Base-by-base conservation (phyloP, 2,888 invertebrate genomes). In the Candidula unifasciata region DNA sequence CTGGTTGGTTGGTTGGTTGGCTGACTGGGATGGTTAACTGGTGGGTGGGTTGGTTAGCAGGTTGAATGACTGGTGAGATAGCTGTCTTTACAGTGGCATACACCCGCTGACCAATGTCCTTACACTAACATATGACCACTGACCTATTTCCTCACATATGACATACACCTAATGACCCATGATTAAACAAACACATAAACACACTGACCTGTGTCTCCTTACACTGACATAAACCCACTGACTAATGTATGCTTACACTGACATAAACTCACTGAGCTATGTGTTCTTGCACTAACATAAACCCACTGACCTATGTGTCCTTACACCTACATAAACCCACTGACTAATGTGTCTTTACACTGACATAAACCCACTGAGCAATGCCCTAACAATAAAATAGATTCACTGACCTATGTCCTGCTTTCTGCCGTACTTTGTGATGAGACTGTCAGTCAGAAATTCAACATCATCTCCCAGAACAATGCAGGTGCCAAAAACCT, bases 401-500 rank as follows among this genome's bases (percentile, higher is more conserved):
- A 8, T 37, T n/a, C n/a, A 79, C 82, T 78, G 60, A 88, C 88
- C 87, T 71, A 86, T 87, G 30, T 85, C 83, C 66, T 87, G 85
- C 37, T 87, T 88, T 35, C 80, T 86, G 44, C 89, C 86, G 71
- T 89, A 86, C n/a, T 74, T 83, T 60, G 83, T 80, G 18, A 82
- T 81, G 2, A 90, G 78, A 33, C 83, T 83, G 13, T 82, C 74
- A n/a, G 85, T 82, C 0, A 90, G 82, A 13, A 84, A 76, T 54
- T 88, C 76, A 35, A 90, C 64, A 60, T 88, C 86, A n/a, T 86
- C 85, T 3, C 90, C 90, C 0, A 90, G 82, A 3, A 90, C 79
- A n/a, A 90, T 82, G 81, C 89, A 89, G 3, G 88, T 88, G 27
- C 90, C 90, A 60, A 86, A 80, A n/a, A 89, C 89, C 90, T 90